These are phyloP conservation scores for Heliopora coerulea DNA, from an alignment of 92 coral and sea anemone species.

Conservation along the genomic window DNA sequence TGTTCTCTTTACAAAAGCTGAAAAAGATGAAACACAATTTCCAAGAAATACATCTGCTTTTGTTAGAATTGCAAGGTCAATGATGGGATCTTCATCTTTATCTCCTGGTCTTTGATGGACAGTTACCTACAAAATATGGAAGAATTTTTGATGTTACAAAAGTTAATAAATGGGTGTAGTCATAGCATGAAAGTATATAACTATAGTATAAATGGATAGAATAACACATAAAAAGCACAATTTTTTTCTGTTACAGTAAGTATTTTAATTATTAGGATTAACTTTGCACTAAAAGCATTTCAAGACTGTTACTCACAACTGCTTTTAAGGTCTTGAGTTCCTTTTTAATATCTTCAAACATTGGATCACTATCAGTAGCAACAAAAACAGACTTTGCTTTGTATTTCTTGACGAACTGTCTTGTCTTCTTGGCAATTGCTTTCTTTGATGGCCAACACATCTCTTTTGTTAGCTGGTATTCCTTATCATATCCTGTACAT, in stretches of 20 bases:
- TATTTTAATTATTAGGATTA: too few species aligned
- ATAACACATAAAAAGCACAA: too few species aligned
- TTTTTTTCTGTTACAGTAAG: too few species aligned
- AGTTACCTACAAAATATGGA: conserved; percentile 60
- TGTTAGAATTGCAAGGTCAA: conserved; percentile 83
- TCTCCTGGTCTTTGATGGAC: conserved; percentile 66
- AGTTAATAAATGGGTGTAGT: too few species aligned
- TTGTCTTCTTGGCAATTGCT: conserved; percentile 70
- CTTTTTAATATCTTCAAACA: conserved; percentile 58
- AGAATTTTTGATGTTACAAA: not conserved
- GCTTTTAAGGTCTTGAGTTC: conserved; percentile 66
- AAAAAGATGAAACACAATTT: conserved; percentile 93
- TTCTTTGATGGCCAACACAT: conserved; percentile 82
- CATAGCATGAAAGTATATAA: too few species aligned
- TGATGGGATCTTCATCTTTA: conserved; percentile 66
- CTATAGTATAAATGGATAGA: too few species aligned
- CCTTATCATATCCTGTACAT: conserved; percentile 67
- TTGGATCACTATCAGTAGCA: conserved; percentile 91
- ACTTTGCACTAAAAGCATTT: too few species aligned
- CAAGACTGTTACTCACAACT: not conserved
- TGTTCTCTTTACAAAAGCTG: conserved; percentile 90
- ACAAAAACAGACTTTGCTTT: conserved; percentile 86
- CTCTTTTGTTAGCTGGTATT: conserved; percentile 69
- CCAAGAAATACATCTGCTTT: conserved; percentile 88
- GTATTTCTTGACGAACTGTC: conserved; percentile 67